Conservation (phyloP, 2,797 vertebrate species). For the Xiphophorus birchmanni region DNA sequence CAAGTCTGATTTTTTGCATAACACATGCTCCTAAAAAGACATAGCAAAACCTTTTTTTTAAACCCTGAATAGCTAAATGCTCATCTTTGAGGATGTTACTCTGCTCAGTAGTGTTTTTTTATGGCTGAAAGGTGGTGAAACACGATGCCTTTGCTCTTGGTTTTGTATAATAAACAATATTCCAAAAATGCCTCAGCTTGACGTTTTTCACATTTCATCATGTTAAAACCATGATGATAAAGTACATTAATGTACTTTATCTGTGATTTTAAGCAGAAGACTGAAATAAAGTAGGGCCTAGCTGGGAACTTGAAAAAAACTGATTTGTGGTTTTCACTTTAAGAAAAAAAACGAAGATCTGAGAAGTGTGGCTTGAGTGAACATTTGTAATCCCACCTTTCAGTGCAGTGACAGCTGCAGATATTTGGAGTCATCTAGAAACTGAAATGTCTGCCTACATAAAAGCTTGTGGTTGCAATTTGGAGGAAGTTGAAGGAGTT, state of each 20-base stretch:
- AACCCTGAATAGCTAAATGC: constrained; percentile 71
- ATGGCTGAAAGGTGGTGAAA: constrained; percentile 61
- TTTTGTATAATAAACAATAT: constrained; percentile 80
- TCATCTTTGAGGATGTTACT: constrained; percentile 64
- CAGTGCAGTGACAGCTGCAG: not conserved
- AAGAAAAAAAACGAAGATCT: not conserved
- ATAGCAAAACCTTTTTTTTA: constrained; percentile 59
- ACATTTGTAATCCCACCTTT: not conserved
- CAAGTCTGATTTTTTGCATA: constrained; percentile 58
- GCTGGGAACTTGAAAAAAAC: not conserved
- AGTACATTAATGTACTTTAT: not conserved
- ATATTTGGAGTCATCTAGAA: not conserved
- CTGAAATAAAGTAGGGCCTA: not conserved
- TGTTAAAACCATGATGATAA: no score
- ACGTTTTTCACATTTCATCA: not conserved
- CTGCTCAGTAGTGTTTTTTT: constrained; percentile 45
- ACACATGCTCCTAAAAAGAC: constrained; percentile 40
- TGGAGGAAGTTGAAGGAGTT: not conserved
- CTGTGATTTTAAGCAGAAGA: not conserved
- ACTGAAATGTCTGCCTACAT: not conserved
- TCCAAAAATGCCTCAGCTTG: constrained; percentile 19
- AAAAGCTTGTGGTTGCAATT: not conserved
- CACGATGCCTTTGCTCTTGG: constrained; percentile 77
- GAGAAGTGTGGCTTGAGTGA: not conserved
- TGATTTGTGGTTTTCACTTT: not conserved